phyloP scores from a whole-genome alignment of 2,797 vertebrate species.

The Pogoniulus pusillus region DNA sequence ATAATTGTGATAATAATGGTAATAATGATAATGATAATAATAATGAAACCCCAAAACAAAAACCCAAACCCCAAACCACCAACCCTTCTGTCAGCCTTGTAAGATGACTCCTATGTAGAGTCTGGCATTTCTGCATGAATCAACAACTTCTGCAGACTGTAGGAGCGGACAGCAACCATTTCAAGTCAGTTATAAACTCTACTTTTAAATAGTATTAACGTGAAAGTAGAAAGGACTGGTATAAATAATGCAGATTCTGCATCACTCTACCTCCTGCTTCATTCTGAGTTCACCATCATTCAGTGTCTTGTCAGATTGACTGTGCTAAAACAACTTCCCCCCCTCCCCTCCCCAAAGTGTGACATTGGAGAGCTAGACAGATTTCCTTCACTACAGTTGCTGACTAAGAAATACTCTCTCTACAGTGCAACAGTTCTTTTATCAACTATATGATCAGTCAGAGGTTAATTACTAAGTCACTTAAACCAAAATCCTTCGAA shows the following conservation, averaged over 20 bases:
- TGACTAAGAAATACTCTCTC: background rate
- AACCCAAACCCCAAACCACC: too few species aligned
- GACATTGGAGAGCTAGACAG: background rate
- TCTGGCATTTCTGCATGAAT: background rate
- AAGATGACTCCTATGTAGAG: background rate
- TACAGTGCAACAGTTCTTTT: background rate
- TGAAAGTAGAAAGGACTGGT: background rate
- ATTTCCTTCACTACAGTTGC: background rate
- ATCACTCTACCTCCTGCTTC: background rate
- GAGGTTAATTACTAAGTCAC: background rate
- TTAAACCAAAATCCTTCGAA: background rate
- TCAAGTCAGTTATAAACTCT: background rate
- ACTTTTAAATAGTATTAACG: background rate
- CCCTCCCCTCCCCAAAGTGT: background rate
- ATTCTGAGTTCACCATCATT: background rate
- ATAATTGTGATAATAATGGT: too few species aligned
- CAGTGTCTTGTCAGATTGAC: background rate
- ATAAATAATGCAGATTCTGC: background rate
- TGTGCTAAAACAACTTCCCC: background rate
- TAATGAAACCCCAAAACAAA: too few species aligned
- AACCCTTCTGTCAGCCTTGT: rapidly evolving
- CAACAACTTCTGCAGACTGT: background rate
- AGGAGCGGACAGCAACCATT: background rate
- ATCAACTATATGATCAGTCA: background rate
- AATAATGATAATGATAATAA: too few species aligned